These are phyloP conservation scores for Pachyseris speciosa DNA, from an alignment of 64 coral and sea anemone species.

Conservation along the genomic window DNA sequence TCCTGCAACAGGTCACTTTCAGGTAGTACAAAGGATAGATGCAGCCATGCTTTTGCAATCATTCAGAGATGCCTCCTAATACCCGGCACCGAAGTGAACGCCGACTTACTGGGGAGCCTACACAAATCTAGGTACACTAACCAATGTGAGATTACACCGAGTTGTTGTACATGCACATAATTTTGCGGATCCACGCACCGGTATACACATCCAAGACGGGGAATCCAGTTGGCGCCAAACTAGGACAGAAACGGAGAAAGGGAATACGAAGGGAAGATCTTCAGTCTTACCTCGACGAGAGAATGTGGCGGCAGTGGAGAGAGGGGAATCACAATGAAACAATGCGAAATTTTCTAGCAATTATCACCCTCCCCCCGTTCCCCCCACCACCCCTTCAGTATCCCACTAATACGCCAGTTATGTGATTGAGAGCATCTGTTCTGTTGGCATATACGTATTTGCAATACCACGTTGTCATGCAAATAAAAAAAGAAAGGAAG, in stretches of 20 bases:
- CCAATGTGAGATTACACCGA: background rate
- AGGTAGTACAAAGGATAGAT: background rate
- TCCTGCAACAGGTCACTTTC: background rate
- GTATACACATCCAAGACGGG: slow-evolving; percentile 36
- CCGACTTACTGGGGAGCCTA: slow-evolving; percentile 1
- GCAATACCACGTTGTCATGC: no score
- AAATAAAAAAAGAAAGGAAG: no score
- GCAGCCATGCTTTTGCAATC: background rate
- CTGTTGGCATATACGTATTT: no score
- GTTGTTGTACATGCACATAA: slow-evolving; percentile 6
- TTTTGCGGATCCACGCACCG: slow-evolving; percentile 49
- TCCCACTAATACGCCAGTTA: no score
- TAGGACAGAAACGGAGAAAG: background rate
- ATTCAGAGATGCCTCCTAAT: background rate
- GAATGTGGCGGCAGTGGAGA: slow-evolving; percentile 26
- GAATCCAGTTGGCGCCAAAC: slow-evolving; percentile 37
- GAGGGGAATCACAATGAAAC: background rate
- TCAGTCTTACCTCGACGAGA: slow-evolving; percentile 35
- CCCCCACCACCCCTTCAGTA: no score
- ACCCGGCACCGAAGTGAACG: background rate
- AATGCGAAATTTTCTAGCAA: background rate
- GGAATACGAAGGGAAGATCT: slow-evolving; percentile 7
- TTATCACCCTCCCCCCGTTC: no score
- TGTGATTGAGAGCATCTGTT: no score
- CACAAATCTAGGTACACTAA: background rate